These are phyloP conservation scores for Zaprionus capensis DNA, from an alignment of 1,140 invertebrate genomes.

Conservation along the genomic window DNA sequence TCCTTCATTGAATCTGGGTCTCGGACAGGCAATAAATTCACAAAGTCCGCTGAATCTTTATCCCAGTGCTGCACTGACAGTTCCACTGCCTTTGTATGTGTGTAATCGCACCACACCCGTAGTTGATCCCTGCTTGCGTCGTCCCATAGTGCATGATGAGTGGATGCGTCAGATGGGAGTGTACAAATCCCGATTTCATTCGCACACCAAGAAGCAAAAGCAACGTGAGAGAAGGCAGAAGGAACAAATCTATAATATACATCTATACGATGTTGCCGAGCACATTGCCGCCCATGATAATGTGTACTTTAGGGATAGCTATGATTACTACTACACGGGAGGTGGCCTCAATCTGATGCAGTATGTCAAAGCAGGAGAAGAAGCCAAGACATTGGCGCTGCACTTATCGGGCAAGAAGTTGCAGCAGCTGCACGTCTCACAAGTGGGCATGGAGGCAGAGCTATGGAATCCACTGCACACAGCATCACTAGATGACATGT, in stretches of 20 bases:
- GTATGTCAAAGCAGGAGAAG: neutral
- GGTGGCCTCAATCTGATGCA: slow-evolving; percentile 51
- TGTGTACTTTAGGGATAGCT: slow-evolving; percentile 58
- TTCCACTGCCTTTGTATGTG: slow-evolving; percentile 57
- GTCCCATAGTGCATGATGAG: slow-evolving; percentile 23
- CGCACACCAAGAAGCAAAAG: slow-evolving; percentile 5
- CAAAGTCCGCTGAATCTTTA: slow-evolving; percentile 15
- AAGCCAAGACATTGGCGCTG: slow-evolving; percentile 30
- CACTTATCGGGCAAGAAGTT: slow-evolving; percentile 53
- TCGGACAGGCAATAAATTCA: slow-evolving; percentile 16
- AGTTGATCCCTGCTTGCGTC: slow-evolving; percentile 43
- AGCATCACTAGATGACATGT: slow-evolving; percentile 11
- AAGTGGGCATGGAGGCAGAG: slow-evolving; percentile 38
- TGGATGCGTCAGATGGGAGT: slow-evolving; percentile 21
- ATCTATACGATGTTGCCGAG: slow-evolving; percentile 58
- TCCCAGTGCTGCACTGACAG: slow-evolving; percentile 37
- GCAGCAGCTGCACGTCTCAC: slow-evolving; percentile 47
- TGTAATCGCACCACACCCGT: slow-evolving; percentile 41
- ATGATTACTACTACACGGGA: slow-evolving; percentile 71
- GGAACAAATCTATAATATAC: slow-evolving; percentile 21
- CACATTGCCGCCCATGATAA: slow-evolving; percentile 62
- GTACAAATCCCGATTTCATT: slow-evolving; percentile 5
- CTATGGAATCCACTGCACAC: slow-evolving; percentile 46
- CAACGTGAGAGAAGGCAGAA: slow-evolving; percentile 48
- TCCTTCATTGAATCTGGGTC: slow-evolving; percentile 34